phyloP scores from a whole-genome alignment of 1,140 invertebrate species.

The Drosophila pachea region DNA sequence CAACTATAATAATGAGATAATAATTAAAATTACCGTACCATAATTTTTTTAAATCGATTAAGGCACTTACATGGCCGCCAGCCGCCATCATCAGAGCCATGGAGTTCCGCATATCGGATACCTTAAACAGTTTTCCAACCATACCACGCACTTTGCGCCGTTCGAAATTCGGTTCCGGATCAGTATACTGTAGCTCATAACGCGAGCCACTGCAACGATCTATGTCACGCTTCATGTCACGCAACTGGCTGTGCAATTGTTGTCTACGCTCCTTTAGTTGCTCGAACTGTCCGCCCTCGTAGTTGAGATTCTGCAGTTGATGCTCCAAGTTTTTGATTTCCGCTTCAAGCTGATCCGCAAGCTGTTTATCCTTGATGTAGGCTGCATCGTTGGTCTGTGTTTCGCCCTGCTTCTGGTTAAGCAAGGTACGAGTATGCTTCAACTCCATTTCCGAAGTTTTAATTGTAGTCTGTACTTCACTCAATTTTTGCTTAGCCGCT shows the following conservation, averaged over 20 bases:
- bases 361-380: slow-evolving; percentile 85
- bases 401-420: slow-evolving; percentile 85
- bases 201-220: slow-evolving; percentile 78
- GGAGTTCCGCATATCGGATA: slow-evolving; percentile 86
- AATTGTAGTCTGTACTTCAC: slow-evolving; percentile 88
- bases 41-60: background rate
- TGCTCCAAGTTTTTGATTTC: slow-evolving; percentile 80
- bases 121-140: slow-evolving; percentile 87
- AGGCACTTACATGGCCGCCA: slow-evolving; percentile 86
- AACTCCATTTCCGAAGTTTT: slow-evolving; percentile 90
- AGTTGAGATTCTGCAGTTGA: slow-evolving; percentile 81
- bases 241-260: slow-evolving; percentile 80
- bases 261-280: slow-evolving; percentile 81
- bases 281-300: slow-evolving; percentile 84
- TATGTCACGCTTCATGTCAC: slow-evolving; percentile 50
- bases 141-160: slow-evolving; percentile 87
- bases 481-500: slow-evolving; percentile 88
- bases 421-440: slow-evolving; percentile 84
- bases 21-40: background rate
- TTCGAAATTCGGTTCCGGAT: slow-evolving; percentile 90
- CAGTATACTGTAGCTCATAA: slow-evolving; percentile 86
- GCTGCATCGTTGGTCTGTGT: slow-evolving; percentile 85
- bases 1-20: slow-evolving; percentile 82
- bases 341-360: slow-evolving; percentile 82
- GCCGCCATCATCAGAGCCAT: slow-evolving; percentile 92